Percentiles rank a stretch among this genome's conserved stretches.
Evolutionary conservation across 1,140 invertebrate genomes (phyloP).

Genomic region (Plutomurus gul): DNA sequence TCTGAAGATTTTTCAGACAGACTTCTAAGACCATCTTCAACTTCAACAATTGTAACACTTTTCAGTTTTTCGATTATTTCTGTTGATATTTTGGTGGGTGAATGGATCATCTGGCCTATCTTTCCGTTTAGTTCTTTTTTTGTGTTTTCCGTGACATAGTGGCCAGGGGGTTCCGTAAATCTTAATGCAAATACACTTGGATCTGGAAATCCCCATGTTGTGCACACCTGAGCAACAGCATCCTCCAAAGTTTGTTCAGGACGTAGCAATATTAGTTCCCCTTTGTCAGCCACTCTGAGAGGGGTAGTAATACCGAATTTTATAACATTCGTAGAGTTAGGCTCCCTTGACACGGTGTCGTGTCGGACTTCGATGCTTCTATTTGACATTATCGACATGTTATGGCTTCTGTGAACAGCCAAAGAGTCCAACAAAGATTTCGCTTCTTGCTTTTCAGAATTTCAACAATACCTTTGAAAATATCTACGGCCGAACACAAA

Average conservation of each 20-base stretch:
- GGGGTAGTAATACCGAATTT: conserved; percentile 44
- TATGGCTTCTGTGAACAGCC: no score
- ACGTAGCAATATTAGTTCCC: conserved; percentile 39
- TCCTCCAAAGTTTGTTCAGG: conserved; percentile 37
- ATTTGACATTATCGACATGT: background rate
- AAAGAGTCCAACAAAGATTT: no score
- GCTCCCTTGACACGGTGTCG: background rate
- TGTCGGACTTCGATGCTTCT: background rate
- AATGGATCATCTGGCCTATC: conserved; percentile 42
- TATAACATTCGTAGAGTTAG: conserved; percentile 13
- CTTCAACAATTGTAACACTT: background rate
- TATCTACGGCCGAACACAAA: no score
- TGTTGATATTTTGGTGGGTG: conserved; percentile 39
- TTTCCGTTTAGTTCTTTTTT: conserved; percentile 50
- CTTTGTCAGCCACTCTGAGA: conserved; percentile 12
- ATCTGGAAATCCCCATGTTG: conserved; percentile 48
- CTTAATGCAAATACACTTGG: conserved; percentile 44
- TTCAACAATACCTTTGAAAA: no score
- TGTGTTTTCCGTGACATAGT: conserved; percentile 49
- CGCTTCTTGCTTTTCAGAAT: no score
- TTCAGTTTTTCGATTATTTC: conserved; percentile 49
- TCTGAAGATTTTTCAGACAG: conserved; percentile 42
- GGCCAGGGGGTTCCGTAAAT: conserved; percentile 43
- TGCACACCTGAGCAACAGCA: conserved; percentile 40
- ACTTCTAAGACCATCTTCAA: conserved; percentile 39